Percentiles rank a stretch among this genome's conserved stretches.
phyloP scores from a whole-genome alignment of 2,888 invertebrate species.

The Leptothorax acervorum region DNA sequence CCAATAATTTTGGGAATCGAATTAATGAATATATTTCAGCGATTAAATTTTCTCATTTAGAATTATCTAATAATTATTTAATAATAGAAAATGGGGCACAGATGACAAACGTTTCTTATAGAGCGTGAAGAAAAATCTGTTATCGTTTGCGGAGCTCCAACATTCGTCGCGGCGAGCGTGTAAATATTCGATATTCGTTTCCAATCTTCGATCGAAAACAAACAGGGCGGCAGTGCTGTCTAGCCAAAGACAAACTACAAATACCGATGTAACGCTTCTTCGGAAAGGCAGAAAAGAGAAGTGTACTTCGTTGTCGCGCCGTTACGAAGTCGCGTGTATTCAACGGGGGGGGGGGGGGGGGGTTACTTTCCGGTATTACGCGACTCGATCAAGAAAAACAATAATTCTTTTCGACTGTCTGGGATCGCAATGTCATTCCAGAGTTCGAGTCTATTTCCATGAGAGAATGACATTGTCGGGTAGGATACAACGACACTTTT shows the following conservation, averaged over 20 bases:
- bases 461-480: constrained; percentile 54
- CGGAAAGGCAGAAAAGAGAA: background rate
- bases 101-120: constrained; percentile 18
- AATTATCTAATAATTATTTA: constrained; percentile 1
- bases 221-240: constrained; percentile 30
- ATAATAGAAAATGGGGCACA: background rate
- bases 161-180: constrained; percentile 22
- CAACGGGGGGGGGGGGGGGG: background rate
- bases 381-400: constrained; percentile 42
- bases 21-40: background rate
- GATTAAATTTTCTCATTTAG: background rate
- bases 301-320: constrained; percentile 19
- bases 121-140: constrained; percentile 36
- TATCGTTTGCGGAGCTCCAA: constrained; percentile 25
- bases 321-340: constrained; percentile 37
- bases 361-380: constrained; percentile 39
- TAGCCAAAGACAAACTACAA: constrained; percentile 45
- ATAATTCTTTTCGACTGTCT: constrained; percentile 46
- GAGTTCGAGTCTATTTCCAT: constrained; percentile 20
- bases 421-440: constrained; percentile 50
- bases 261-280: constrained; percentile 38
- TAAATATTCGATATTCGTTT: constrained; percentile 46
- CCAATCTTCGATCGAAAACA: constrained; percentile 53
- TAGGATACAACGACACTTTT: constrained; percentile 32
- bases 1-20: background rate